Percentiles rank a stretch among this genome's conserved stretches.
Conservation (phyloP, 1,140 invertebrate genomes). For the Euura lappo region DNA sequence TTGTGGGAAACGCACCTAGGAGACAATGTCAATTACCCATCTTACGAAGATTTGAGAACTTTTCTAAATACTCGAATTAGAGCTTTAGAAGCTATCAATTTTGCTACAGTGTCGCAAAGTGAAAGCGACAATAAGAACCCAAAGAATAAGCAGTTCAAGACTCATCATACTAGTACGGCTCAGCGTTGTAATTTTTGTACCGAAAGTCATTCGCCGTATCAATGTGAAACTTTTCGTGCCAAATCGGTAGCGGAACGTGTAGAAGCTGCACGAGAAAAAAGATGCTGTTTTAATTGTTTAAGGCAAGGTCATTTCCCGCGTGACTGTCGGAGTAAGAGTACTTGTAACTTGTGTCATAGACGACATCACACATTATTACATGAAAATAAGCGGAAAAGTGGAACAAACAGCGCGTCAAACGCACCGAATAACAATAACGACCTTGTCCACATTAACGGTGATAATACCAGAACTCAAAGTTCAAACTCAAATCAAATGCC, state of each 20-base stretch:
- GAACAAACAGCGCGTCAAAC: neutral
- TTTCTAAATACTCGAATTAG: no score
- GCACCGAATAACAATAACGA: neutral
- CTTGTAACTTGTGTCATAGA: slow-evolving; percentile 20
- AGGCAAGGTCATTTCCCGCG: slow-evolving; percentile 25
- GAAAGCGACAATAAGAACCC: neutral
- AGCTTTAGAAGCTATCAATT: no score
- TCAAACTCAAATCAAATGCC: no score
- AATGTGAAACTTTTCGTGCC: slow-evolving; percentile 8
- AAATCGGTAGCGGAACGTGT: slow-evolving; percentile 22
- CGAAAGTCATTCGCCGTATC: neutral
- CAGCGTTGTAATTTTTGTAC: slow-evolving; percentile 22
- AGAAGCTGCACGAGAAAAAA: slow-evolving; percentile 14
- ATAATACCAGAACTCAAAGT: no score
- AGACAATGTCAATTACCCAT: no score
- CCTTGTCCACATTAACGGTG: no score
- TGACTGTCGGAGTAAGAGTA: slow-evolving; percentile 20
- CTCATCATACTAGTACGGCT: slow-evolving; percentile 16
- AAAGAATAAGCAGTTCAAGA: slow-evolving; percentile 11
- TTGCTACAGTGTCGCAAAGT: neutral
- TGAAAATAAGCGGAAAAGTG: neutral
- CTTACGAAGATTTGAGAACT: no score
- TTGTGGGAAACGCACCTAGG: no score
- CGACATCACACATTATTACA: slow-evolving; percentile 20
- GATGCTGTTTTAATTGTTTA: slow-evolving; percentile 24